Evolutionary conservation across 1,140 invertebrate genomes (phyloP).

Genomic region (Drosophila sechellia): DNA sequence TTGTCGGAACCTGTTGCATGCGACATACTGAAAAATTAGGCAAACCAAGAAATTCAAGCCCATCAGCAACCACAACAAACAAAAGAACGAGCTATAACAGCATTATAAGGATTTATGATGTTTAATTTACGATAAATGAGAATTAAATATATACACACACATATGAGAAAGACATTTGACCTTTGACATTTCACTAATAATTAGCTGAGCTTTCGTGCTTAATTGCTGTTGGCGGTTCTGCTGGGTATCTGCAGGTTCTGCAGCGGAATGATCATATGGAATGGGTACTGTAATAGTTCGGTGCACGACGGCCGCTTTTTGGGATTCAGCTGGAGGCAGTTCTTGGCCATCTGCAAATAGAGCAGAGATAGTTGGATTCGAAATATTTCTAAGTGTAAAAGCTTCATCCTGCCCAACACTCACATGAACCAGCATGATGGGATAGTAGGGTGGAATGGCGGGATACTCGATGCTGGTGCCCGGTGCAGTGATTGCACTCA

Average conservation of each 20-base stretch:
- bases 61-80: constrained; percentile 20
- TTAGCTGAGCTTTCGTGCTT: constrained; percentile 27
- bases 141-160: constrained; percentile 77
- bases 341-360: constrained; percentile 86
- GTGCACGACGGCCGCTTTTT: constrained; percentile 89
- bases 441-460: constrained; percentile 69
- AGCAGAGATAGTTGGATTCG: background rate
- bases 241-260: constrained; percentile 65
- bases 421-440: constrained; percentile 72
- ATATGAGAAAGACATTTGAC: constrained; percentile 47
- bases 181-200: constrained; percentile 19
- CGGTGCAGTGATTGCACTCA: constrained; percentile 93
- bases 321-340: constrained; percentile 90
- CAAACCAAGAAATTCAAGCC: constrained; percentile 14
- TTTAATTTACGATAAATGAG: constrained; percentile 77
- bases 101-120: constrained; percentile 74
- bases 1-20: constrained; percentile 54
- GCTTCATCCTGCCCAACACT: constrained; percentile 39
- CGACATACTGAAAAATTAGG: constrained; percentile 24
- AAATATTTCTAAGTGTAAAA: background rate
- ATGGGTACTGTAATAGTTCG: constrained; percentile 89
- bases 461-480: constrained; percentile 91
- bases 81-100: constrained; percentile 51
- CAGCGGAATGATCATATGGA: constrained; percentile 85
- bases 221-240: constrained; percentile 14